phyloP scores from a whole-genome alignment of 2,113 vertebrate species.

The Burhinus bistriatus region DNA sequence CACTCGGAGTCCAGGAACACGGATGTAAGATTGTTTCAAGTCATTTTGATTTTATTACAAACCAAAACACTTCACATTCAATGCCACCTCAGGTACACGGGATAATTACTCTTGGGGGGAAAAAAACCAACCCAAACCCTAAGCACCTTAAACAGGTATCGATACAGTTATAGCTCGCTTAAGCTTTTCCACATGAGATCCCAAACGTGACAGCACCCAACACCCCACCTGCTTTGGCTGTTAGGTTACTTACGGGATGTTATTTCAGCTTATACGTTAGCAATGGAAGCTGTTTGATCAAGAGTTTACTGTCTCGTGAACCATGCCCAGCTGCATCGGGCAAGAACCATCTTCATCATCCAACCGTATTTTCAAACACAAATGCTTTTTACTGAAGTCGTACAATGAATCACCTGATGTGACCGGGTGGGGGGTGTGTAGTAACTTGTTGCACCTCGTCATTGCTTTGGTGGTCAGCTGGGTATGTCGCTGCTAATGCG shows the following conservation, averaged over 20 bases:
- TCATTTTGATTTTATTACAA: slow-evolving; percentile 43
- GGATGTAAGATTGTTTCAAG: not conserved
- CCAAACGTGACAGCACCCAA: not conserved
- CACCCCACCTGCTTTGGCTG: not conserved
- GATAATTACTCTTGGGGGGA: not conserved
- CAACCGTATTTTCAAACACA: not conserved
- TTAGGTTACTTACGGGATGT: not conserved
- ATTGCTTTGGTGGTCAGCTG: not conserved
- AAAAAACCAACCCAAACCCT: not conserved
- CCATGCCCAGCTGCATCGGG: not conserved
- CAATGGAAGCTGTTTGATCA: not conserved
- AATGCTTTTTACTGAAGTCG: accelerated
- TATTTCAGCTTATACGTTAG: not conserved
- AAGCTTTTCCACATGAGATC: not conserved
- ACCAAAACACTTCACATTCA: slow-evolving; percentile 19
- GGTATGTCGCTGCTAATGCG: accelerated
- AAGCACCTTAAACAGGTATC: not conserved
- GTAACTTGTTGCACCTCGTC: not conserved
- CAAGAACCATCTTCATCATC: not conserved
- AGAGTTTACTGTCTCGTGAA: not conserved
- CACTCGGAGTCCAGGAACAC: accelerated
- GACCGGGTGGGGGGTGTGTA: accelerated
- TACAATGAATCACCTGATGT: accelerated
- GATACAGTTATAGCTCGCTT: not conserved
- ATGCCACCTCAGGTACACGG: not conserved